Evolutionary conservation across 2,888 invertebrate genomes (phyloP).

Genomic region (Orchesella flavescens): DNA sequence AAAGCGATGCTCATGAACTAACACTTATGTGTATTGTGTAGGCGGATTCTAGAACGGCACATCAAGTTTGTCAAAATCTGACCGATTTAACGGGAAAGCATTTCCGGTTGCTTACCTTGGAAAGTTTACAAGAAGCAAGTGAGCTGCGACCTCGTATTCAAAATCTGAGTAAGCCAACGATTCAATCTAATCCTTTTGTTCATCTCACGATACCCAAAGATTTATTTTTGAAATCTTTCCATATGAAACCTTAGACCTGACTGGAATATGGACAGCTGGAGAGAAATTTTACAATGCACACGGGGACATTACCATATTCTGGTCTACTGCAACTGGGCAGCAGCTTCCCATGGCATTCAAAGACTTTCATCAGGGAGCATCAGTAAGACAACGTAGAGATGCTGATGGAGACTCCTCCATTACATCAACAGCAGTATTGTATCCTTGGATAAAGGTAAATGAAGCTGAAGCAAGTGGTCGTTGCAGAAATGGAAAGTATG

Average conservation of each 20-base stretch:
- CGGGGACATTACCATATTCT: constrained; percentile 21
- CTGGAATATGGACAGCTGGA: constrained; percentile 52
- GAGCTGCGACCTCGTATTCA: constrained; percentile 35
- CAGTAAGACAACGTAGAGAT: constrained; percentile 4
- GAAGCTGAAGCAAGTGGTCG: neutral
- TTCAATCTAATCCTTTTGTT: neutral
- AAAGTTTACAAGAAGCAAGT: constrained; percentile 35
- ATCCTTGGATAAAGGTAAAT: constrained; percentile 13
- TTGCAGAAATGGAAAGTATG: constrained; percentile 44
- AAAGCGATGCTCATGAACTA: no score
- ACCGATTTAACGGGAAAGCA: constrained; percentile 44
- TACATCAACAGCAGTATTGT: constrained; percentile 1
- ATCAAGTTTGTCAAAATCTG: constrained; percentile 38
- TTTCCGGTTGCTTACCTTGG: constrained; percentile 44
- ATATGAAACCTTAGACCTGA: constrained; percentile 10
- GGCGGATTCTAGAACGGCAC: constrained; percentile 35
- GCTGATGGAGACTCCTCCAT: neutral
- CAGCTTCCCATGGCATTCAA: constrained; percentile 14
- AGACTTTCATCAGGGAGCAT: constrained; percentile 13
- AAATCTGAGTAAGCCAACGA: constrained; percentile 11
- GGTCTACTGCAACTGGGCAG: constrained; percentile 14
- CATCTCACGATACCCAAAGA: no score
- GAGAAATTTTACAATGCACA: constrained; percentile 18
- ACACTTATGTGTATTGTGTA: no score
- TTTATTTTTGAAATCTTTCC: neutral